Evolutionary conservation across 1,140 invertebrate genomes (phyloP).

Genomic region (Delia radicum): DNA sequence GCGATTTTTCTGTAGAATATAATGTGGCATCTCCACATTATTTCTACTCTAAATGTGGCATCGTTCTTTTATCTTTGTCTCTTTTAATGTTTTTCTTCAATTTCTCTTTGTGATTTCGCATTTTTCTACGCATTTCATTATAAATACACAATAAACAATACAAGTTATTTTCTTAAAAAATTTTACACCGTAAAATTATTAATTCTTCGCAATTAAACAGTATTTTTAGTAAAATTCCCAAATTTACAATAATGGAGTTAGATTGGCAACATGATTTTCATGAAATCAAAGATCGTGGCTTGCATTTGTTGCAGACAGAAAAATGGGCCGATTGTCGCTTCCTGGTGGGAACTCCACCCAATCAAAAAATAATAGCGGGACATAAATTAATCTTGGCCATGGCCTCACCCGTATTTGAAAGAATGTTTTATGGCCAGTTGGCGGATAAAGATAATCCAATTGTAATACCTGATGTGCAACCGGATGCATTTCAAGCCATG

Average conservation of each 20-base stretch:
- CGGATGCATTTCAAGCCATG: slow-evolving; percentile 78
- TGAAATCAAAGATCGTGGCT: slow-evolving; percentile 68
- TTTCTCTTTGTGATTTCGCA: neutral
- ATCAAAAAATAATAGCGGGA: slow-evolving; percentile 70
- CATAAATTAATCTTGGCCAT: slow-evolving; percentile 82
- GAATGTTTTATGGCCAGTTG: slow-evolving; percentile 77
- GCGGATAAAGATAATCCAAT: slow-evolving; percentile 71
- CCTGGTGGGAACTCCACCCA: slow-evolving; percentile 75
- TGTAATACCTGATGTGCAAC: slow-evolving; percentile 78
- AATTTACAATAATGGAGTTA: slow-evolving; percentile 35
- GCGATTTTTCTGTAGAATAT: too few species aligned
- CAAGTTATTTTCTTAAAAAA: neutral
- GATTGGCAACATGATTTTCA: slow-evolving; percentile 76
- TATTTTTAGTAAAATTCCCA: neutral
- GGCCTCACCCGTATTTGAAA: slow-evolving; percentile 79
- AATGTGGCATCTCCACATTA: too few species aligned
- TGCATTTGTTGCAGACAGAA: slow-evolving; percentile 70
- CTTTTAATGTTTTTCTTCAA: neutral
- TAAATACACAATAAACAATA: neutral
- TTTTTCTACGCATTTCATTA: neutral
- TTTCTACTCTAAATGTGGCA: too few species aligned
- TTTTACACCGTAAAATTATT: neutral
- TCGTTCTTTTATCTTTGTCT: neutral
- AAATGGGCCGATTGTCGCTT: slow-evolving; percentile 80
- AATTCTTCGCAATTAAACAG: neutral